A percentile compares a stretch with the other conserved stretches of the same genome.
Evolutionary conservation across 2,888 invertebrate genomes (phyloP).

Genomic region (Ischnus inquisitorius): DNA sequence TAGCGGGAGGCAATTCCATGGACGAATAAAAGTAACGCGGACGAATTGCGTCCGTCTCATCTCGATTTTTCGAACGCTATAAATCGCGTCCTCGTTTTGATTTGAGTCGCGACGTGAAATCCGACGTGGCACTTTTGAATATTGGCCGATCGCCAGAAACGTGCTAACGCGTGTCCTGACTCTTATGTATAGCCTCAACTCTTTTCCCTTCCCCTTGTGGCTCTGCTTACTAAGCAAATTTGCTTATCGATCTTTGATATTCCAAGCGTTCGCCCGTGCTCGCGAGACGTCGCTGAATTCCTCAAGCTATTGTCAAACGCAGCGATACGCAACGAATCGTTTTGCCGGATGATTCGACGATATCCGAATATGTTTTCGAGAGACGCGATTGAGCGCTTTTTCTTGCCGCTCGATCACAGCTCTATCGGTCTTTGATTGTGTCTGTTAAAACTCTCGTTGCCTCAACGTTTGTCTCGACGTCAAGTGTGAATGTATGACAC

Average conservation of each 20-base stretch:
- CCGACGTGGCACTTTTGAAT: slow-evolving; percentile 65
- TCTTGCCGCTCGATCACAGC: not conserved
- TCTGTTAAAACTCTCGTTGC: not conserved
- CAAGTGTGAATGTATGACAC: slow-evolving; percentile 32
- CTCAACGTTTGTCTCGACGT: not conserved
- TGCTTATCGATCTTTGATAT: slow-evolving; percentile 62
- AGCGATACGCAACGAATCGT: slow-evolving; percentile 45
- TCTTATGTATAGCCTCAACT: slow-evolving; percentile 29
- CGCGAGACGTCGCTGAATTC: slow-evolving; percentile 55
- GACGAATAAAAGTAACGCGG: slow-evolving; percentile 34
- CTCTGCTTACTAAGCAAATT: slow-evolving; percentile 16
- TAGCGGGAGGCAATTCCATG: slow-evolving; percentile 21
- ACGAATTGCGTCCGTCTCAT: slow-evolving; percentile 21
- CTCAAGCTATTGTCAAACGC: slow-evolving; percentile 42
- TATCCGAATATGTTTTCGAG: not conserved
- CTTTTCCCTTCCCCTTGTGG: slow-evolving; percentile 39
- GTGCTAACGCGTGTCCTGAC: slow-evolving; percentile 56
- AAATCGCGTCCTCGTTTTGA: slow-evolving; percentile 62
- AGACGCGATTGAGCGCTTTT: not conserved
- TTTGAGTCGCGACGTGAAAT: slow-evolving; percentile 68
- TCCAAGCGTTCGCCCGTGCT: slow-evolving; percentile 50
- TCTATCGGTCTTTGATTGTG: not conserved
- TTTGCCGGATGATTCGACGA: slow-evolving; percentile 45
- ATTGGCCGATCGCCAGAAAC: slow-evolving; percentile 67
- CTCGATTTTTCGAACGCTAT: slow-evolving; percentile 41